Base-by-base conservation (phyloP, 2,797 vertebrate genomes). In the Danio choprae region DNA sequence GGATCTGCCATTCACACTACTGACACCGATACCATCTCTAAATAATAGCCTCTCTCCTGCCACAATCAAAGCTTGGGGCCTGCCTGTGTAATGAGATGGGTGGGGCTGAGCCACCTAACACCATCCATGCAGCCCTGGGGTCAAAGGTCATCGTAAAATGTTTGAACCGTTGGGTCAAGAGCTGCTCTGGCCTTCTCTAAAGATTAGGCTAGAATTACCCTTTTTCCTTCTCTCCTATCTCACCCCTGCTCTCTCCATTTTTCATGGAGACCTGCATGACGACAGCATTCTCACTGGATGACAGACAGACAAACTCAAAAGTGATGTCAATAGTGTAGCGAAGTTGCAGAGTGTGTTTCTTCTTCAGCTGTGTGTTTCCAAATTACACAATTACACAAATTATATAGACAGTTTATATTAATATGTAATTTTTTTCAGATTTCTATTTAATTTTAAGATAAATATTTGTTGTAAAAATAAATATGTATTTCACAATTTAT, bases 101-200 rank as follows among this genome's bases (percentile, higher is more conserved):
- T 46, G 76, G 84, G 68, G 50, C 87, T 83, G 88, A 84, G 89
- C 88, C 89, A 90, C 81, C 82, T 87, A 87, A 88, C 85, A 87
- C 90, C 88, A 87, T 89, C 82, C 87, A 89, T 91, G 90, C 90
- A 87, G 91, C 90, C 90, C 91, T 77, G 78, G 91, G 91, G 80
- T 86, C 91, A 93, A 89, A 93, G 93, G 91, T 92, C 92, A 93
- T 83, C 74, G 81, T 91, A 85, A 92, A 92, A 93, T 91, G 91
- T 91, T 92, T 92, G 92, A 81, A 81, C 90, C 90, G 87, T 13
- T 81, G 84, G 92, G 91, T 92, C 90, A 89, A 88, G 87, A 91
- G 91, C 91, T 89, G 87, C 85, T 87, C 81, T 90, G 88, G 89
- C 88, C 91, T 90, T 88, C 87, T 90, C 90, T 90, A 90, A 92